Evolutionary conservation across 2,888 invertebrate species (phyloP).

Genomic region (Rotaria magnacalcarata): DNA sequence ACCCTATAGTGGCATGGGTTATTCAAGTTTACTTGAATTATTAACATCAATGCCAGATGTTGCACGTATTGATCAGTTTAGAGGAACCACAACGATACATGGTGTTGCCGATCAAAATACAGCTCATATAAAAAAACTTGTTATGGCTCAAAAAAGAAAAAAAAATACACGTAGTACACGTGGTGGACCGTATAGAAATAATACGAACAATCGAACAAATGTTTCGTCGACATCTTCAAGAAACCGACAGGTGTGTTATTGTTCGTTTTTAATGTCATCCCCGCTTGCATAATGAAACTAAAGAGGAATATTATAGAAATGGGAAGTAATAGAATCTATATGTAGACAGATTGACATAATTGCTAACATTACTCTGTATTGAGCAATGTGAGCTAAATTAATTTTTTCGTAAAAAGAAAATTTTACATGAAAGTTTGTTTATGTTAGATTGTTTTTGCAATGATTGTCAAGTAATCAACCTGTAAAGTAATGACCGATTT

Average conservation of each 20-base stretch:
- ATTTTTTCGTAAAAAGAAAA: no score
- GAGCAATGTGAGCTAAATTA: no score
- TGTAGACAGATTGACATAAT: no score
- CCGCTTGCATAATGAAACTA: no score
- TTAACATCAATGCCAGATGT: conserved; percentile 31
- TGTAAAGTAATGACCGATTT: no score
- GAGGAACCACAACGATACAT: not conserved
- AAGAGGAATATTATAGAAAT: no score
- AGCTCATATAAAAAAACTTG: not conserved
- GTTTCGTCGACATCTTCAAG: not conserved
- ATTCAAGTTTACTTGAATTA: not conserved
- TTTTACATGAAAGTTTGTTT: no score
- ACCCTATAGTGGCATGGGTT: not conserved
- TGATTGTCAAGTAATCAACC: no score
- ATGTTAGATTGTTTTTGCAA: no score
- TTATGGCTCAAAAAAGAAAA: not conserved
- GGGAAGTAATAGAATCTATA: no score
- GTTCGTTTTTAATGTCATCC: no score
- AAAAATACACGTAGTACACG: not conserved
- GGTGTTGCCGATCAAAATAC: conserved; percentile 7
- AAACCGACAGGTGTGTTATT: not conserved
- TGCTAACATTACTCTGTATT: no score
- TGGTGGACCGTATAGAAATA: not conserved
- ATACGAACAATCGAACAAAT: not conserved
- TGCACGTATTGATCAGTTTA: not conserved